These are phyloP conservation scores for Heliothis subflexa DNA, from an alignment of 1,140 invertebrate species.

Conservation along the genomic window DNA sequence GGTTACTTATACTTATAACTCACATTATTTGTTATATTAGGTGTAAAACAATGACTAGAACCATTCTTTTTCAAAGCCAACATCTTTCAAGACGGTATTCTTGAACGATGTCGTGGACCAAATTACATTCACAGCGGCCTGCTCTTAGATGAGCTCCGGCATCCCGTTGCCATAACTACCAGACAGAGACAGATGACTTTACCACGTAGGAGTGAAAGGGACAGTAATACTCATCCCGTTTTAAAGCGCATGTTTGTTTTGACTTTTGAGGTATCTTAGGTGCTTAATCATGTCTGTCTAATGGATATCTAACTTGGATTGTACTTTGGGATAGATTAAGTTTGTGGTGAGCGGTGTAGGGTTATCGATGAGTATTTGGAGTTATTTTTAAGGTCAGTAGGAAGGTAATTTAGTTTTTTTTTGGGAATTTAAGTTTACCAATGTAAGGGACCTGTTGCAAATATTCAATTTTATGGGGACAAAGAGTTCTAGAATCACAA, in stretches of 20 bases:
- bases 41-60: too few relatives aligned
- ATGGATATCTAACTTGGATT: slow-evolving; percentile 11
- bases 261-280: slow-evolving; percentile 24
- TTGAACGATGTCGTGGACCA: not conserved
- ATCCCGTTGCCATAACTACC: slow-evolving; percentile 20
- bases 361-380: too few relatives aligned
- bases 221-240: slow-evolving; percentile 1
- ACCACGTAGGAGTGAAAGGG: not conserved
- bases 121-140: not conserved
- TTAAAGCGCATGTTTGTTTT: slow-evolving; percentile 13
- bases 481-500: too few relatives aligned
- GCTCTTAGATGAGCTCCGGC: not conserved
- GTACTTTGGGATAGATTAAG: not conserved
- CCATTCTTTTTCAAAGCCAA: not conserved
- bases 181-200: slow-evolving; percentile 22
- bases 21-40: too few relatives aligned
- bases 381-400: too few relatives aligned
- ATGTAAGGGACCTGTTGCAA: too few relatives aligned
- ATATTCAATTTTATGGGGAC: too few relatives aligned
- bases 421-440: too few relatives aligned
- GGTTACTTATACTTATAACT: too few relatives aligned
- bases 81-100: not conserved
- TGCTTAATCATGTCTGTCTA: slow-evolving; percentile 2
- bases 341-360: not conserved
- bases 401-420: too few relatives aligned